These are phyloP conservation scores for Agrenia bidenticulata DNA, from an alignment of 2,888 invertebrate genomes.

Conservation along the genomic window DNA sequence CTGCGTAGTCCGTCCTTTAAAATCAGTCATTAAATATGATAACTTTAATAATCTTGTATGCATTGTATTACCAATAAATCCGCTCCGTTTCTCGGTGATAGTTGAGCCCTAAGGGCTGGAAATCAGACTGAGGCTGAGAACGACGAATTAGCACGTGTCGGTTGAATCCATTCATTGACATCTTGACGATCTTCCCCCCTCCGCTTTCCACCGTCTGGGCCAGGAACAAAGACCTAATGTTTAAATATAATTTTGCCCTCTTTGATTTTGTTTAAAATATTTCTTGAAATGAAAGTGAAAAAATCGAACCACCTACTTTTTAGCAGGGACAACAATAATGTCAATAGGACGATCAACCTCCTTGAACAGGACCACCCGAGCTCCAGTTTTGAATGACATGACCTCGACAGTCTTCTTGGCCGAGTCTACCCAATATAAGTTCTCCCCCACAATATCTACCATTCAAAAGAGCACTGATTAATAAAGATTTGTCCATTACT, in stretches of 20 bases:
- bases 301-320: slow-evolving; percentile 62
- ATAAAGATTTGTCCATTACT: not conserved
- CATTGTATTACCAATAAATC: slow-evolving; percentile 62
- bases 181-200: slow-evolving; percentile 62
- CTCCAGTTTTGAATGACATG: slow-evolving; percentile 63
- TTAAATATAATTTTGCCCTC: slow-evolving; percentile 9
- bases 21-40: no score
- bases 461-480: not conserved
- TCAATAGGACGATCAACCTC: slow-evolving; percentile 64
- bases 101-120: slow-evolving; percentile 61
- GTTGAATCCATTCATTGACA: slow-evolving; percentile 68
- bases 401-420: slow-evolving; percentile 67
- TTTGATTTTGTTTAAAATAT: slow-evolving; percentile 6
- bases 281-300: not conserved
- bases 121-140: slow-evolving; percentile 52
- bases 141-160: slow-evolving; percentile 58
- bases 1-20: slow-evolving; percentile 43
- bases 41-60: slow-evolving; percentile 13
- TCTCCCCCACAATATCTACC: slow-evolving; percentile 69
- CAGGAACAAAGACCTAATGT: slow-evolving; percentile 60
- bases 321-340: slow-evolving; percentile 68
- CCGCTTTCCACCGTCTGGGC: slow-evolving; percentile 56
- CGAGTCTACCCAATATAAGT: slow-evolving; percentile 72
- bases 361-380: slow-evolving; percentile 64
- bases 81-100: slow-evolving; percentile 64